Percentiles rank a stretch among this genome's conserved stretches.
Conservation (phyloP, 2,797 vertebrate genomes). For the Phalanger gymnotis region DNA sequence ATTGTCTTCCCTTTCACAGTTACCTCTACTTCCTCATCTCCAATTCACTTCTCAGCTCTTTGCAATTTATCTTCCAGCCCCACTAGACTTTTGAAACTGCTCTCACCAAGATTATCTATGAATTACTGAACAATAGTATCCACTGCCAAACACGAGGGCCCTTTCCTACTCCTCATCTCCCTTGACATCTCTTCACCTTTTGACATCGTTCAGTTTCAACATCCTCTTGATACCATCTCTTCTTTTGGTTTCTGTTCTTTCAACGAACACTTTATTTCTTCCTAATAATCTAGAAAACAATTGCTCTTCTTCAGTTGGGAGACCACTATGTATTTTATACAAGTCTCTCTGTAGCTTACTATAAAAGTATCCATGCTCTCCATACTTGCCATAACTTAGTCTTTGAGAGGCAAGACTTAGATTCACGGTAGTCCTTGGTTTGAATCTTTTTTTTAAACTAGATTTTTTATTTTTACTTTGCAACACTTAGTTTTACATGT, state of each 20-base stretch:
- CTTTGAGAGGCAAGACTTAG: background rate
- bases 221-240: background rate
- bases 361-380: background rate
- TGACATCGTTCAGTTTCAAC: background rate
- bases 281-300: background rate
- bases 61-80: background rate
- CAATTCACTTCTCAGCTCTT: background rate
- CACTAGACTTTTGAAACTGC: background rate
- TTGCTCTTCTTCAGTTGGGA: background rate
- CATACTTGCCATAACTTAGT: background rate
- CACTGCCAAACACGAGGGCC: background rate
- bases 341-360: background rate
- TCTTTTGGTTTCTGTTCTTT: background rate
- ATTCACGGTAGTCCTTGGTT: background rate
- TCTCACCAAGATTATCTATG: background rate
- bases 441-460: too few relatives aligned
- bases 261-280: background rate
- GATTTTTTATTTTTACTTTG: too few relatives aligned
- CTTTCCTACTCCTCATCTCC: background rate
- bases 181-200: background rate
- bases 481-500: too few relatives aligned
- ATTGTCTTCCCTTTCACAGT: background rate
- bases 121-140: background rate
- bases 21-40: background rate
- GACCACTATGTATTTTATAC: background rate